Evolutionary conservation across 2,888 invertebrate genomes (phyloP), one percentile per base, ranked within the genome.

Genomic region (Tetranychus piercei): DNA sequence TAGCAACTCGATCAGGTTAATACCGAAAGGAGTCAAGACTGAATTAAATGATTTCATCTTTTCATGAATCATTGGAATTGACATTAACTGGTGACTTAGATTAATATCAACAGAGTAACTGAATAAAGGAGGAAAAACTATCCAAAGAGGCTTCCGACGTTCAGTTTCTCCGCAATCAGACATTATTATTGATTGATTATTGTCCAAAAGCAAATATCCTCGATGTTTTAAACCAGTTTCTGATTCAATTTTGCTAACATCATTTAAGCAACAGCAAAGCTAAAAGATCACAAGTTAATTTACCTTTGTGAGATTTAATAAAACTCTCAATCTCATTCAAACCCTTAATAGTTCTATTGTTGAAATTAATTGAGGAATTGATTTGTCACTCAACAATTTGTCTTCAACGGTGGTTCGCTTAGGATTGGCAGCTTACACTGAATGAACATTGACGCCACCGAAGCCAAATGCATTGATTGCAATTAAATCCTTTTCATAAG

Each of bases 331-430:
- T 83, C 75, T 81, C 81, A 75, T 86, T 85, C 3, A 90, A 89
- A 8, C 90, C 90, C 72, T 87, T 88, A 81, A 90, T 88, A 1
- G 93, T 94, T 79, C 96, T 87, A 18, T 94, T 94, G 6, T 92
- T 91, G 75, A 89, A 88, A 55, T 88, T 84, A 73, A 92, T 86
- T 86, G 75, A n/a, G 70, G 71, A 43, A 75, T 8, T 15, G 4
- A 23, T 15, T 71, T 6, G 43, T n/a, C 11, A 22, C 2, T 3
- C 3, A 34, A 15, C 15, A 43, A 20, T 94, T 93, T 78, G 88
- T 88, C 82, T 88, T 88, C 23, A 11, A 34, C 43, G 81, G 73
- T 34, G 9, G 23, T 15, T 4, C 15, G 76, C 23, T 64, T 64
- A 15, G 18, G 9, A 23, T 75, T 67, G 6, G 83, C 81, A 75